Evolutionary conservation across 2,888 invertebrate species (phyloP).

Genomic region (Drosophila neutralis): DNA sequence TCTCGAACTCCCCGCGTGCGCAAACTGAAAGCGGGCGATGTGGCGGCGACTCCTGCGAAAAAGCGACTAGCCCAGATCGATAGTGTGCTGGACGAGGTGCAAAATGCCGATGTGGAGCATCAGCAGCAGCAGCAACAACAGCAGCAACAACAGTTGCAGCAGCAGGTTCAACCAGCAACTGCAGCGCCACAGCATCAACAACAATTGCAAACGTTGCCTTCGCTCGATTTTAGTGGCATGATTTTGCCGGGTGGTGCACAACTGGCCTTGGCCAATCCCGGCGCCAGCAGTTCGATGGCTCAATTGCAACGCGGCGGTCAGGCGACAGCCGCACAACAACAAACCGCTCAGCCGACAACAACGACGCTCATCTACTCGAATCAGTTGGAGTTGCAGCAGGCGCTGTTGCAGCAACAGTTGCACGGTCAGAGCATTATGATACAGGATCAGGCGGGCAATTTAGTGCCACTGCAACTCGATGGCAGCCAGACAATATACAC

Average conservation of each 20-base stretch:
- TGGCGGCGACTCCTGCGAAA: constrained; percentile 64
- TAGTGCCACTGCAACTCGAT: constrained; percentile 82
- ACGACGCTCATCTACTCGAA: constrained; percentile 83
- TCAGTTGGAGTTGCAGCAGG: constrained; percentile 83
- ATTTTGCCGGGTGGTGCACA: constrained; percentile 83
- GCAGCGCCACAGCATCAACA: constrained; percentile 59
- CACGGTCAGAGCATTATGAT: constrained; percentile 84
- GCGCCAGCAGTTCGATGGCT: constrained; percentile 76
- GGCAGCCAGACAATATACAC: constrained; percentile 82
- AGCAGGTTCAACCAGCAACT: constrained; percentile 47
- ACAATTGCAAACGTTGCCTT: constrained; percentile 77
- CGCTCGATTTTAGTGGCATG: constrained; percentile 83
- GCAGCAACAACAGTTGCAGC: constrained; percentile 44
- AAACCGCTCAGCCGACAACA: constrained; percentile 58
- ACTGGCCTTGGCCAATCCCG: constrained; percentile 82
- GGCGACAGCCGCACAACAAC: constrained; percentile 52
- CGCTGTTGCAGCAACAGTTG: constrained; percentile 82
- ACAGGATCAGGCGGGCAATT: constrained; percentile 83
- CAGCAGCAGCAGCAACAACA: constrained; percentile 56
- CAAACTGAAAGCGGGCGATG: constrained; percentile 58
- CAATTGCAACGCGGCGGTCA: constrained; percentile 65
- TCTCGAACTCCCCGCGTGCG: constrained; percentile 77
- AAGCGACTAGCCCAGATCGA: constrained; percentile 82
- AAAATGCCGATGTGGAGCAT: constrained; percentile 68
- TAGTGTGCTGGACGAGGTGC: constrained; percentile 82